phyloP scores from a whole-genome alignment of 1,140 invertebrate species.

The Leptopilina boulardi region DNA sequence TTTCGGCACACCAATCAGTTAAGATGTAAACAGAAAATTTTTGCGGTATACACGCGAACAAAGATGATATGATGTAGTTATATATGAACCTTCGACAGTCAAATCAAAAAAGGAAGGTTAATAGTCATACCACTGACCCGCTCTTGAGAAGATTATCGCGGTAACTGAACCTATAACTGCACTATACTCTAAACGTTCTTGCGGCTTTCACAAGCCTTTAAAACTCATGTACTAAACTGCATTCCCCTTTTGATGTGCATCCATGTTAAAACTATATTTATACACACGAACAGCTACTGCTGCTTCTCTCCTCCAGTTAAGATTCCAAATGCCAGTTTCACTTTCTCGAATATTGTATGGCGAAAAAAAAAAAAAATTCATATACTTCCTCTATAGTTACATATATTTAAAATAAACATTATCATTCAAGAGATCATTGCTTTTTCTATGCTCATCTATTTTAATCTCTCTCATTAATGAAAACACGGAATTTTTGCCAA shows the following conservation, averaged over 20 bases:
- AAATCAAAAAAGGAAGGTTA: neutral
- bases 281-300: conserved; percentile 40
- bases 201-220: conserved; percentile 49
- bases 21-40: conserved; percentile 33
- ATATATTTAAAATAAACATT: neutral
- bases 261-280: conserved; percentile 59
- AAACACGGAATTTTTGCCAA: no score
- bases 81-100: neutral
- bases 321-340: neutral
- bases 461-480: neutral
- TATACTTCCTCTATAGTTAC: neutral
- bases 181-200: conserved; percentile 13
- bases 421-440: neutral
- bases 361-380: conserved; percentile 21
- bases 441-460: neutral
- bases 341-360: neutral
- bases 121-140: conserved; percentile 33
- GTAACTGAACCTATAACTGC: conserved; percentile 50
- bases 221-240: conserved; percentile 57
- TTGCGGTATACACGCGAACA: neutral
- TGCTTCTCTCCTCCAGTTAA: neutral
- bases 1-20: conserved; percentile 38
- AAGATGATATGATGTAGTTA: neutral
- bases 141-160: conserved; percentile 42
- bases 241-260: conserved; percentile 66